These are phyloP conservation scores for Sycophila texana DNA, from an alignment of 2,888 invertebrate species.

Conservation along the genomic window DNA sequence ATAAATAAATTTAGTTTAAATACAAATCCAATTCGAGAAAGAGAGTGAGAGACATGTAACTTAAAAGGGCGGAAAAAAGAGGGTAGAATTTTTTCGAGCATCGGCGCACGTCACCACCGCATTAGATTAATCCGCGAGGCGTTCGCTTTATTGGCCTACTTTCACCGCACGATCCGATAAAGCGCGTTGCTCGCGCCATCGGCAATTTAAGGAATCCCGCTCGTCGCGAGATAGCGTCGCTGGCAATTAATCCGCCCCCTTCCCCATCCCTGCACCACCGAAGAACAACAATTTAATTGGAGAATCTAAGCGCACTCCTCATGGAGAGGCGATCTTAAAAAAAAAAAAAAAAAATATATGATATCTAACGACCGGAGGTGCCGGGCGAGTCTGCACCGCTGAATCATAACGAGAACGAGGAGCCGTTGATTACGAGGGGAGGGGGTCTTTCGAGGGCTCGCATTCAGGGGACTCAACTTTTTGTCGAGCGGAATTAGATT, in stretches of 20 bases:
- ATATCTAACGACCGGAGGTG: no score
- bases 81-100: background rate
- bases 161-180: constrained; percentile 35
- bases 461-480: background rate
- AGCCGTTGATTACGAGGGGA: background rate
- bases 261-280: background rate
- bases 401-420: constrained; percentile 1
- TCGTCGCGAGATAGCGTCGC: background rate
- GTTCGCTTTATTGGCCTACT: constrained; percentile 34
- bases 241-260: background rate
- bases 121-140: constrained; percentile 29
- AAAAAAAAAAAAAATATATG: background rate
- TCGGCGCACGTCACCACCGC: background rate
- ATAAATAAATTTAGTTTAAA: no score
- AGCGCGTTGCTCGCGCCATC: background rate
- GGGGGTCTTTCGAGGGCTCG: background rate
- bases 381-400: background rate
- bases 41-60: background rate
- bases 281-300: constrained; percentile 36
- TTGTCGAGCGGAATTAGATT: background rate
- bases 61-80: no score
- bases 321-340: background rate
- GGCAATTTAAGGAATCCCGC: constrained; percentile 25
- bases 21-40: background rate
- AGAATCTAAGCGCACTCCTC: background rate